Base-by-base conservation (phyloP, 2,113 vertebrate genomes). In the Pimephales promelas region DNA sequence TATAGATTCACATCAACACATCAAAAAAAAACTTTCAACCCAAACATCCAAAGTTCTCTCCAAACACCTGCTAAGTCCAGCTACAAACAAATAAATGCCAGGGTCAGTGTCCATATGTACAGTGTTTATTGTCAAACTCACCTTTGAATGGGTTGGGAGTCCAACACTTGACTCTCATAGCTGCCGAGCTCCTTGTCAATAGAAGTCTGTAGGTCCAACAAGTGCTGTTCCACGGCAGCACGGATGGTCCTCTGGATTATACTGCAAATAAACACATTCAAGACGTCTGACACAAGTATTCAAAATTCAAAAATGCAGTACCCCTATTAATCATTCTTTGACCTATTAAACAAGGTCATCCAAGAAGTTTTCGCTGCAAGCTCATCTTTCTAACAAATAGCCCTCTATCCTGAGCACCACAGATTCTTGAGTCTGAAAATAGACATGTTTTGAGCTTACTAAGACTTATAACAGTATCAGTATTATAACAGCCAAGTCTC, bases 191-290 rank as follows among this genome's bases (percentile, higher is more conserved):
- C 94, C 0, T 96, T 95, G 92, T 95, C 94, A 90, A 97, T 95
- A 91, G 94, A 96, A 92, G 94, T 96, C 92, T 97, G 96, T 89
- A 98, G 94, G 86, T 97, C 96, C 6, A 95, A 95, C 88, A 97
- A 95, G 88, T 97, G 96, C 89, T 98, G 96, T 91, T 97, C 96
- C 89, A 98, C 96, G 83, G 97, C 96, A 89, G 95, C 96, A 85
- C 96, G 94, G 90, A 98, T 96, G 89, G 95, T 97, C 93, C 95
- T 95, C 90, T 97, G 95, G 85, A 97, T 95, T 90, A 97, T 94
- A 64, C 97, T 98, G 90, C 11, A 83, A 81, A 87, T n/a, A 92
- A 66, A 90, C 82, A 90, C 52, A 72, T 6, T 76, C 20, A 72
- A 20, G n/a, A 20, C 10, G 0, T 79, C n/a, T 45, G 57, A 78